A percentile compares a stretch with the other conserved stretches of the same genome.
phyloP scores from a whole-genome alignment of 2,888 invertebrate species.

The Cheilosia vulpina region DNA sequence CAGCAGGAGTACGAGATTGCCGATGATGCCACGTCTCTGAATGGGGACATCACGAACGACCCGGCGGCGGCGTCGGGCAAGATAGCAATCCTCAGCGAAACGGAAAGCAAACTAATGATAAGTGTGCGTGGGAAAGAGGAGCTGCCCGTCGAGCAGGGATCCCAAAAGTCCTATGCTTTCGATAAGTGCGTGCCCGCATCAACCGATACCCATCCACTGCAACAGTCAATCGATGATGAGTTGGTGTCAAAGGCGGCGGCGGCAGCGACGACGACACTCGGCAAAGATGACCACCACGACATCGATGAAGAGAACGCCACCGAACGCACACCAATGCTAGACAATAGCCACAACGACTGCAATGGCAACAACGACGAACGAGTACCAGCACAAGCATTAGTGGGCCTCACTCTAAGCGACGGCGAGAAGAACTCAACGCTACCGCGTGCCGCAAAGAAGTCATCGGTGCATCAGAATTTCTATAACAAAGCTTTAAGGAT shows the following conservation, averaged over 20 bases:
- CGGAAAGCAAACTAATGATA: conserved; percentile 83
- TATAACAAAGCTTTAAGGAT: conserved; percentile 82
- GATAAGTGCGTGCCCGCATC: conserved; percentile 81
- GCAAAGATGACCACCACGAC: conserved; percentile 38
- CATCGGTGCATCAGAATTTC: conserved; percentile 79
- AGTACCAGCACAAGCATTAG: conserved; percentile 74
- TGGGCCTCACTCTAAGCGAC: conserved; percentile 2
- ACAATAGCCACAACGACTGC: conserved; percentile 78
- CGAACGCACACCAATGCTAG: conserved; percentile 76
- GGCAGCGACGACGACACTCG: conserved; percentile 7
- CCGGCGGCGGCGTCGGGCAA: conserved; percentile 79
- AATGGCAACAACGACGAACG: conserved; percentile 79
- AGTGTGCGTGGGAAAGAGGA: conserved; percentile 89
- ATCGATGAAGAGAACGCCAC: conserved; percentile 49
- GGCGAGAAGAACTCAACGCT: conserved; percentile 73
- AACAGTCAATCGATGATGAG: conserved; percentile 72
- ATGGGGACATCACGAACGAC: conserved; percentile 79
- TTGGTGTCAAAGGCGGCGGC: conserved; percentile 14
- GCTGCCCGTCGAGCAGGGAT: conserved; percentile 85
- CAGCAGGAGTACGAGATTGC: conserved; percentile 85
- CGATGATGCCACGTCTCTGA: conserved; percentile 84
- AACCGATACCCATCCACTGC: conserved; percentile 81
- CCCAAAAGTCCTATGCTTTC: conserved; percentile 79
- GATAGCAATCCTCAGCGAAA: conserved; percentile 84
- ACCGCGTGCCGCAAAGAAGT: conserved; percentile 79